Evolutionary conservation across 1,140 invertebrate genomes (phyloP).

Genomic region (Drosophila pseudoananassae): DNA sequence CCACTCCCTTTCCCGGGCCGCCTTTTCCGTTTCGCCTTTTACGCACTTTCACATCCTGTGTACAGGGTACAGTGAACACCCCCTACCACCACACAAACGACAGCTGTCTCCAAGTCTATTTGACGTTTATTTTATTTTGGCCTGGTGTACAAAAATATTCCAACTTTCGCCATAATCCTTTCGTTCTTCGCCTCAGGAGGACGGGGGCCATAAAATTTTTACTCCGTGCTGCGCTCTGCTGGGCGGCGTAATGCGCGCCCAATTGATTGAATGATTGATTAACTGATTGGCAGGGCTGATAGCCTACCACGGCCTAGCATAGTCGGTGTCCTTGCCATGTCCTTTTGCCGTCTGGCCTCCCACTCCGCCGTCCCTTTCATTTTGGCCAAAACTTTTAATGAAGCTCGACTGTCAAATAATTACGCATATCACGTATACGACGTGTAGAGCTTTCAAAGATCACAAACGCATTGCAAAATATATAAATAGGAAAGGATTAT

Average conservation of each 20-base stretch:
- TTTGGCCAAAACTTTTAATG: slow-evolving; percentile 43
- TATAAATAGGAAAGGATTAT: not conserved
- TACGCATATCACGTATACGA: slow-evolving; percentile 44
- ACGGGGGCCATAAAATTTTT: slow-evolving; percentile 24
- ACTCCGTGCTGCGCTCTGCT: slow-evolving; percentile 11
- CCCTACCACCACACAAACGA: slow-evolving; percentile 7
- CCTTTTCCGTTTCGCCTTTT: slow-evolving; percentile 42
- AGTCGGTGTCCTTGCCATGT: slow-evolving; percentile 1
- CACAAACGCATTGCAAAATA: not conserved
- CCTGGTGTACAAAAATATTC: slow-evolving; percentile 51
- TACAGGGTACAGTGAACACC: slow-evolving; percentile 10
- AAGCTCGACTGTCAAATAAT: slow-evolving; percentile 44
- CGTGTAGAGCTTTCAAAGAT: not conserved
- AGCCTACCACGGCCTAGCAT: slow-evolving; percentile 7
- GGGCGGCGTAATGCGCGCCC: slow-evolving; percentile 15
- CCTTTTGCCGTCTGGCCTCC: not conserved
- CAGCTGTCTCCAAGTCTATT: slow-evolving; percentile 63
- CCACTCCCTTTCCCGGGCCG: slow-evolving; percentile 13
- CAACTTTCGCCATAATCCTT: slow-evolving; percentile 67
- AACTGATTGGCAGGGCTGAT: slow-evolving; percentile 48
- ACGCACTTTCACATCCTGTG: slow-evolving; percentile 61
- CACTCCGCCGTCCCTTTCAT: not conserved
- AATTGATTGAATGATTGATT: slow-evolving; percentile 73
- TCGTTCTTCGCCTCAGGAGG: slow-evolving; percentile 3
- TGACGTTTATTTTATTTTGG: slow-evolving; percentile 72